Base-by-base conservation (phyloP, 2,797 vertebrate genomes). In the Enteromius unitaeniatus region DNA sequence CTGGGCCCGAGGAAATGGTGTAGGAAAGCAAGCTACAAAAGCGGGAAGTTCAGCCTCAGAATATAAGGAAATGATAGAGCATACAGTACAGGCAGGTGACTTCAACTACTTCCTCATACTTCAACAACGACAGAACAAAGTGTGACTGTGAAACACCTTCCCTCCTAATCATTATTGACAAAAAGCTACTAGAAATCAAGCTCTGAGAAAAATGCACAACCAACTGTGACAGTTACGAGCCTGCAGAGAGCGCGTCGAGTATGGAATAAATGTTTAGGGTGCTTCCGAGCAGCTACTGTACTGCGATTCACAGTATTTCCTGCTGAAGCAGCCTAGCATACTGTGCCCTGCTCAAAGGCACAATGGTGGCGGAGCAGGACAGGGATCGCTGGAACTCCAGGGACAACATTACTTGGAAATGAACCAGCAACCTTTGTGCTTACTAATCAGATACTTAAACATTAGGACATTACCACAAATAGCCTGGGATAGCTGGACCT, bases 91-190 rank as follows among this genome's bases (percentile, higher is more conserved):
- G 53, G 28, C 51, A 68, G 11, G 49, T 80, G 42, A 79, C 40
- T 28, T 70, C 47, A 31, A 74, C 21, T 19, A 84, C 81, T 87
- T 85, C 86, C 84, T 87, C 60, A 68, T 34, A 8, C 76, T 37
- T 62, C 5, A 58, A 51, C 8, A 85, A 75, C 45, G 79, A 51
- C 60, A 83, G 76, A 81, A 82, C 75, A 82, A 76, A 72, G 62
- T 45, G 53, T 6, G 55, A n/a, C 26, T 19, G 68, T 51, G 53
- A 85, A 83, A 58, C 23, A 49, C n/a, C 42, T 19, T 65, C 15
- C 28, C 62, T 26, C 62, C 62, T 19, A 19, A 4, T 64, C 62
- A 8, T 17, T 3, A 6, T 31, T 9, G 28, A 65, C 28, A 31
- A 65, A 34, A 31, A 3, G 31, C 15, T 65, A 19, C 31, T 31